These are phyloP conservation scores for Taeniopygia guttata DNA, from an alignment of 2,797 vertebrate genomes.

Conservation along the genomic window DNA sequence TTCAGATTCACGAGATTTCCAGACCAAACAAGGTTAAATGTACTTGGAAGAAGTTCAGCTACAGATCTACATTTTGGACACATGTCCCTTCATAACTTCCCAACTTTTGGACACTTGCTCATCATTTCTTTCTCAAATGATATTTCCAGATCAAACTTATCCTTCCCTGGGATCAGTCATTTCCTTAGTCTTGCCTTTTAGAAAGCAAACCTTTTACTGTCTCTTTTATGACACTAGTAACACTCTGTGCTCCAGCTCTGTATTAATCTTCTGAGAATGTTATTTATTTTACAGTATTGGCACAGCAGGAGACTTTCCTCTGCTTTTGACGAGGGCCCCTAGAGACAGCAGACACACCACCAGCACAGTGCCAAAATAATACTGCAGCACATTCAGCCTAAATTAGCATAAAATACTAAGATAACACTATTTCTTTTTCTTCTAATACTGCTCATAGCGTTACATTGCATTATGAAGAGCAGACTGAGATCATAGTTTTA, in stretches of 20 bases:
- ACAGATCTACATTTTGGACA: background rate
- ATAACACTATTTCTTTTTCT: background rate
- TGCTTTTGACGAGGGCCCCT: background rate
- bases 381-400: background rate
- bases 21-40: constrained; percentile 13
- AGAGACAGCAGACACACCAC: constrained; percentile 31
- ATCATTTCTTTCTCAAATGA: constrained; percentile 33
- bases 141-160: constrained; percentile 42
- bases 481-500: background rate
- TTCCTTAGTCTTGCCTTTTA: constrained; percentile 42
- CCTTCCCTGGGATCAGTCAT: background rate
- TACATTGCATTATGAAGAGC: background rate
- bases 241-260: constrained; percentile 9
- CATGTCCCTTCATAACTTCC: background rate
- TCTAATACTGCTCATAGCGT: background rate
- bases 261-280: constrained; percentile 54
- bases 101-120: background rate
- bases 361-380: background rate
- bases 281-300: constrained; percentile 53
- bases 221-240: constrained; percentile 63
- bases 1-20: background rate
- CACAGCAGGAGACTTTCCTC: constrained; percentile 34
- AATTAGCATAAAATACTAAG: background rate
- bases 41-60: background rate
- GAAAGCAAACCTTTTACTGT: constrained; percentile 47